Percentiles rank a stretch among this genome's conserved stretches.
Conservation (phyloP, 1,140 invertebrate species). For the Neuroterus valhalla region DNA sequence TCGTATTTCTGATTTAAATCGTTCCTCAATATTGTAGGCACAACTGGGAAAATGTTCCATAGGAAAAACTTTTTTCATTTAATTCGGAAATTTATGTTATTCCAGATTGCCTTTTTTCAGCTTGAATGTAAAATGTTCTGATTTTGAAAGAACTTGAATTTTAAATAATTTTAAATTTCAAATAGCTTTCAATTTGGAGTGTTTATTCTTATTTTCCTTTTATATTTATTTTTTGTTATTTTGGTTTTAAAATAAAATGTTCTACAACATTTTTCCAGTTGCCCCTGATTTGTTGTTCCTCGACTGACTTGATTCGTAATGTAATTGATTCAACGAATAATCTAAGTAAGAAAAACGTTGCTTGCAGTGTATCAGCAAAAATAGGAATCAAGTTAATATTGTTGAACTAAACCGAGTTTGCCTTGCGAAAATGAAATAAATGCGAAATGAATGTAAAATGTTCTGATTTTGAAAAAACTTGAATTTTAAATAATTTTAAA, state of each 20-base stretch:
- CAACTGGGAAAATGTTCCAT: neutral
- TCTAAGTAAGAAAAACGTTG: neutral
- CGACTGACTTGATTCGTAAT: constrained; percentile 12
- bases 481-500: no score
- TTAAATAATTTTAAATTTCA: no score
- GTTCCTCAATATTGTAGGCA: neutral
- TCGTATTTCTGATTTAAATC: constrained; percentile 2
- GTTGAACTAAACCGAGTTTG: constrained; percentile 47
- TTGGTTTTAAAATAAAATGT: neutral
- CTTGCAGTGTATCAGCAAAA: neutral
- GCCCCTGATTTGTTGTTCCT: neutral
- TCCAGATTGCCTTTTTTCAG: no score
- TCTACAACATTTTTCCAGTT: neutral
- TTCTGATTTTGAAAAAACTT: no score
- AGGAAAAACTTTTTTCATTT: neutral
- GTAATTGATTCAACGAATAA: neutral
- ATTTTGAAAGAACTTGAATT: no score
- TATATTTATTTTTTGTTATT: neutral
- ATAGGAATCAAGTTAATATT: constrained; percentile 3
- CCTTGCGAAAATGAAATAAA: constrained; percentile 43
- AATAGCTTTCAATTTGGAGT: no score
- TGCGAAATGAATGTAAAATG: neutral
- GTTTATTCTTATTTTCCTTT: neutral
- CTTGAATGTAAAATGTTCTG: no score
- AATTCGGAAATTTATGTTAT: no score